Evolutionary conservation across 1,140 invertebrate species (phyloP).

Genomic region (Penaeus indicus): DNA sequence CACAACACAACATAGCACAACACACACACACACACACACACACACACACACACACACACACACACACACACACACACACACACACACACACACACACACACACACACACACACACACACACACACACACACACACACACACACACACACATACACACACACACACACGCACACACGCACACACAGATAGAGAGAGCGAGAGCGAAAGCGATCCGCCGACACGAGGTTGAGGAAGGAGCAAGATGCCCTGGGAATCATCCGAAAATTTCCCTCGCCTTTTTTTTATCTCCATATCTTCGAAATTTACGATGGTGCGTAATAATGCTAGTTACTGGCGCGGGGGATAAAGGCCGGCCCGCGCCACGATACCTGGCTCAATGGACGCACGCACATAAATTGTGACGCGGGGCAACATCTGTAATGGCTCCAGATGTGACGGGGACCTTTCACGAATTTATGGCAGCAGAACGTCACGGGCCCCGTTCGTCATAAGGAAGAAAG

Average conservation of each 20-base stretch:
- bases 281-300: slow-evolving; percentile 18
- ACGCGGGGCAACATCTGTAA: slow-evolving; percentile 48
- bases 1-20: too few species aligned
- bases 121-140: too few species aligned
- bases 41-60: too few species aligned
- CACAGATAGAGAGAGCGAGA: too few species aligned
- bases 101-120: too few species aligned
- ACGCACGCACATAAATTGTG: slow-evolving; percentile 55
- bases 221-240: slow-evolving; percentile 10
- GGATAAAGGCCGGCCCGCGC: slow-evolving; percentile 38
- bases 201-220: neutral
- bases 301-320: slow-evolving; percentile 48
- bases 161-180: too few species aligned
- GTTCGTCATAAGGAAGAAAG: slow-evolving; percentile 64
- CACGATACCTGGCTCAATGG: slow-evolving; percentile 54
- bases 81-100: too few species aligned
- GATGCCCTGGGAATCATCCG: slow-evolving; percentile 29
- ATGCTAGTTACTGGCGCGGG: neutral
- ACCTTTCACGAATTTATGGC: slow-evolving; percentile 59
- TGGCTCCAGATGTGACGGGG: slow-evolving; percentile 58
- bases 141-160: too few species aligned
- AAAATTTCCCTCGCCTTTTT: slow-evolving; percentile 26
- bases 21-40: too few species aligned
- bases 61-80: too few species aligned
- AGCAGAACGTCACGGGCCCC: slow-evolving; percentile 56